Conservation (phyloP, 1,140 invertebrate genomes). For the Tyrophagus putrescentiae region DNA sequence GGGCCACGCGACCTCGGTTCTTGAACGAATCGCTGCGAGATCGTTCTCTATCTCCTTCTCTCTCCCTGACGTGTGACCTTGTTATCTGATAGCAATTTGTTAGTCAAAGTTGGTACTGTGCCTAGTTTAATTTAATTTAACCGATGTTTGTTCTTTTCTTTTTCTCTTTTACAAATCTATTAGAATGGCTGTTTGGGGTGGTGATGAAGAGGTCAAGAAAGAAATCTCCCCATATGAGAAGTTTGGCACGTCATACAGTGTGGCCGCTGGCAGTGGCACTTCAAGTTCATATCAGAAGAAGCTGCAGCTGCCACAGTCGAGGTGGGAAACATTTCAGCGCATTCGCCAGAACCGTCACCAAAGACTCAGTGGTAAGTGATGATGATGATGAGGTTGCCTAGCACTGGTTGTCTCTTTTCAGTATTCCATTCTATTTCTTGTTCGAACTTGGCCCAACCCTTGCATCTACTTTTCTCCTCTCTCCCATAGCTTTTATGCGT, state of each 20-base stretch:
- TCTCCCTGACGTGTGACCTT: conserved; percentile 12
- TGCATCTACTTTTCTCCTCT: not conserved
- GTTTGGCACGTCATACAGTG: not conserved
- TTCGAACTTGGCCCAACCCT: not conserved
- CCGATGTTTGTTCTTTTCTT: too few species aligned
- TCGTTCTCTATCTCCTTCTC: too few species aligned
- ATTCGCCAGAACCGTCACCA: conserved; percentile 17
- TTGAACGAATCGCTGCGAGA: too few species aligned
- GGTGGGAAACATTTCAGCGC: conserved; percentile 21
- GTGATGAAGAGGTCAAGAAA: not conserved
- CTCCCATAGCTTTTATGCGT: conserved; percentile 8
- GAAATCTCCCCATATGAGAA: conserved; percentile 8
- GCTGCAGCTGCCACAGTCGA: conserved; percentile 15
- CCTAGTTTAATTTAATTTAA: conserved; percentile 16
- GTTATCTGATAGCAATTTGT: too few species aligned
- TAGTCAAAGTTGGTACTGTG: too few species aligned
- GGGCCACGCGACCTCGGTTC: too few species aligned
- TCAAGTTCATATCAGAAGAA: conserved; percentile 17
- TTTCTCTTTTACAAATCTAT: too few species aligned
- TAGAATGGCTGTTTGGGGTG: not conserved
- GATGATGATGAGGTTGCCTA: not conserved
- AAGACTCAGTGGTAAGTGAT: conserved; percentile 6
- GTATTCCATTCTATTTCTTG: too few species aligned
- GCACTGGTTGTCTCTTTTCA: too few species aligned
- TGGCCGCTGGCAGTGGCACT: not conserved